Conservation (phyloP, 2,113 vertebrate species). For the Austrofundulus limnaeus region DNA sequence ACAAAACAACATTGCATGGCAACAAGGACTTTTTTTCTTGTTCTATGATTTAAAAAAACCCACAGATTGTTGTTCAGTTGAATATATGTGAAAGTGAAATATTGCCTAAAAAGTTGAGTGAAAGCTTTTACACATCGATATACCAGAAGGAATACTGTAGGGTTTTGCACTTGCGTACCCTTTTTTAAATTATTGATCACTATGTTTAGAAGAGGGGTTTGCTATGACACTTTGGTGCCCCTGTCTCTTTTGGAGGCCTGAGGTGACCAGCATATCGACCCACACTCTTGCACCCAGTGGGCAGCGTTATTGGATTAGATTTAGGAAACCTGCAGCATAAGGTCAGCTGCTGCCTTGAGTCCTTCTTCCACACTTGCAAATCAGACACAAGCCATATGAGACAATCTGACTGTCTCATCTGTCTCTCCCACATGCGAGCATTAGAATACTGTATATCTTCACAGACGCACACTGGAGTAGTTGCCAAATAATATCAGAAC, state of each 20-base stretch:
- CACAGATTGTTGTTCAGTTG: background rate
- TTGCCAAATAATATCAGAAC: background rate
- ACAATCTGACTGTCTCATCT: slow-evolving; percentile 11
- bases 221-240: background rate
- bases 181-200: background rate
- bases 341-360: slow-evolving; percentile 18
- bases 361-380: slow-evolving; percentile 3
- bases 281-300: background rate
- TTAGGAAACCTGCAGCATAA: slow-evolving; percentile 22
- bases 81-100: background rate
- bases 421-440: background rate
- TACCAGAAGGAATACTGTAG: background rate
- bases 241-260: background rate
- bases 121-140: background rate
- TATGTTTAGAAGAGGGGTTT: background rate
- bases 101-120: background rate
- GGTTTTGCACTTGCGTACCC: background rate
- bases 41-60: background rate
- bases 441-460: background rate
- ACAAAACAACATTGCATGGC: slow-evolving; percentile 19
- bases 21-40: slow-evolving; percentile 7
- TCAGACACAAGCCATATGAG: slow-evolving; percentile 4
- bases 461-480: slow-evolving; percentile 2
- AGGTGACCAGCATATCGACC: background rate
- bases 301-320: slow-evolving; percentile 15